A percentile compares a stretch with the other conserved stretches of the same genome.
phyloP scores from a whole-genome alignment of 2,797 vertebrate species.

The Halcyon badia region DNA sequence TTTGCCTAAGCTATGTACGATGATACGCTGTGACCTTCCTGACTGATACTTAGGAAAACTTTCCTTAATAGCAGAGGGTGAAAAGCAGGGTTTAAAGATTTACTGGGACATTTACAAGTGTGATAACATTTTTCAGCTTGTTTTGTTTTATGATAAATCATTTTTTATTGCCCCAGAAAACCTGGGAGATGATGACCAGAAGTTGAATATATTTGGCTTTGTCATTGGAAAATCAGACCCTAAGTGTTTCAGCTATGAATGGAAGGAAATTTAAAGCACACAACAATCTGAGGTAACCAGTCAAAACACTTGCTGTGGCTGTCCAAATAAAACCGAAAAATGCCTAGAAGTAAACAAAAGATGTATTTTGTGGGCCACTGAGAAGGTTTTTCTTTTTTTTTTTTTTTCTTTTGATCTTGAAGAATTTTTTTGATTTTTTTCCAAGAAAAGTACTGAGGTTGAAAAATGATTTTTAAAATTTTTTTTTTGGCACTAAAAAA shows the following conservation, averaged over 20 bases:
- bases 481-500: neutral
- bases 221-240: conserved; percentile 41
- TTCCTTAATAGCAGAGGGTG: conserved; percentile 14
- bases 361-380: conserved; percentile 1
- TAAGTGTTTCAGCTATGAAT: conserved; percentile 34
- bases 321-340: conserved; percentile 30
- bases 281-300: conserved; percentile 30
- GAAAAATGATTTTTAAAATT: neutral
- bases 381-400: neutral
- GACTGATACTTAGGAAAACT: neutral
- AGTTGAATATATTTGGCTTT: conserved; percentile 37
- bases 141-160: conserved; percentile 37
- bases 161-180: conserved; percentile 51
- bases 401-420: neutral
- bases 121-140: conserved; percentile 54
- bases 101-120: conserved; percentile 51
- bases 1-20: neutral
- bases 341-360: conserved; percentile 28
- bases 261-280: conserved; percentile 54
- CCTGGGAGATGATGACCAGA: conserved; percentile 52
- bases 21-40: conserved; percentile 32
- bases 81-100: conserved; percentile 43
- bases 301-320: conserved; percentile 29
- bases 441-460: neutral
- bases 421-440: neutral